Conservation (phyloP, 2,888 invertebrate genomes). For the Epinotia demarniana region DNA sequence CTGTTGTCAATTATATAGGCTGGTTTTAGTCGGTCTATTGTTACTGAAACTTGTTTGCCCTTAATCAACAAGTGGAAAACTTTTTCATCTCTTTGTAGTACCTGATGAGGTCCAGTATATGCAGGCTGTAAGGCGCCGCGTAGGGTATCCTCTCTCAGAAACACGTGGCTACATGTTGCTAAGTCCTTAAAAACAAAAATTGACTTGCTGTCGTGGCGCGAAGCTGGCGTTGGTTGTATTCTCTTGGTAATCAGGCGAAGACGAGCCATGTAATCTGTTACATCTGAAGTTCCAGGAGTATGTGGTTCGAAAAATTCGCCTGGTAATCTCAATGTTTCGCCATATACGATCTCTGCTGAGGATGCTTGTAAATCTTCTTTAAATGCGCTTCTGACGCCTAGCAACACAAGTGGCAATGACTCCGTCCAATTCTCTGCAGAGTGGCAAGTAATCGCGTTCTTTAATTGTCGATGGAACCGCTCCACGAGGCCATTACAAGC, state of each 20-base stretch:
- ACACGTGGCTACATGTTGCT: slow-evolving; percentile 47
- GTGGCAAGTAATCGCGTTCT: slow-evolving; percentile 58
- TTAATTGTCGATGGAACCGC: slow-evolving; percentile 60
- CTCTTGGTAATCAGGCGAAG: background rate
- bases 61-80: slow-evolving; percentile 47
- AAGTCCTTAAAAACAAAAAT: slow-evolving; percentile 52
- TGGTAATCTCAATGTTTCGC: slow-evolving; percentile 48
- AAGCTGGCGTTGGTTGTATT: slow-evolving; percentile 28
- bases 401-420: slow-evolving; percentile 25
- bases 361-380: slow-evolving; percentile 49
- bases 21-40: slow-evolving; percentile 52
- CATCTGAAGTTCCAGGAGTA: background rate
- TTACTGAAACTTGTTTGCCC: slow-evolving; percentile 48
- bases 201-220: slow-evolving; percentile 45
- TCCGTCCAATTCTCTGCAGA: slow-evolving; percentile 47
- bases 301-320: slow-evolving; percentile 49
- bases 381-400: slow-evolving; percentile 36
- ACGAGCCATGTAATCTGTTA: background rate
- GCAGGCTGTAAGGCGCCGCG: slow-evolving; percentile 51
- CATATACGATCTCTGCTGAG: slow-evolving; percentile 48
- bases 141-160: slow-evolving; percentile 50
- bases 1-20: slow-evolving; percentile 45
- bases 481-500: slow-evolving; percentile 48
- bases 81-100: slow-evolving; percentile 49
- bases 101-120: slow-evolving; percentile 53